Evolutionary conservation across 2,113 vertebrate species (phyloP).

Genomic region (Ginglymostoma cirratum): DNA sequence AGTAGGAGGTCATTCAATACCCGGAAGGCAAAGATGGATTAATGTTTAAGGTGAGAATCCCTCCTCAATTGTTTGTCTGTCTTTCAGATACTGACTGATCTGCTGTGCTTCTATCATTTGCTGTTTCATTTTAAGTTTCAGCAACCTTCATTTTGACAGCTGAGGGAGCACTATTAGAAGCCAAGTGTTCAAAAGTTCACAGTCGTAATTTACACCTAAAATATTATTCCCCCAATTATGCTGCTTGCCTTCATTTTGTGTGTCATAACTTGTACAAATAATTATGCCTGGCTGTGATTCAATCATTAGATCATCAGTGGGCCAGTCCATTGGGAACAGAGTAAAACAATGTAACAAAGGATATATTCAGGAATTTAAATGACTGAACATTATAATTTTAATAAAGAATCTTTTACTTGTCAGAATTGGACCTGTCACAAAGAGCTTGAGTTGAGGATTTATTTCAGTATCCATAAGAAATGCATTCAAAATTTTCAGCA

Average conservation of each 20-base stretch:
- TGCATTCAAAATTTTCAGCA: not conserved
- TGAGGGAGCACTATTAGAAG: slow-evolving; percentile 17
- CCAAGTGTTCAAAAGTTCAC: slow-evolving; percentile 33
- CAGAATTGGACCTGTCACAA: not conserved
- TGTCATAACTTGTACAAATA: slow-evolving; percentile 9
- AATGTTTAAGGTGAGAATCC: not conserved
- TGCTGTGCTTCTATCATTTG: not conserved
- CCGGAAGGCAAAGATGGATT: not conserved
- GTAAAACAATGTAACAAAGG: slow-evolving; percentile 28
- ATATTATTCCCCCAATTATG: slow-evolving; percentile 29
- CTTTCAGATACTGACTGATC: slow-evolving; percentile 13
- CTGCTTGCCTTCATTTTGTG: slow-evolving; percentile 13
- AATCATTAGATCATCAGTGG: slow-evolving; percentile 29
- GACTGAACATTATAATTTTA: not conserved
- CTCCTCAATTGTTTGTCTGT: not conserved
- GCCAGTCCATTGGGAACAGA: slow-evolving; percentile 17
- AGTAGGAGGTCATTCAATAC: not conserved
- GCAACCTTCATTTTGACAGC: slow-evolving; percentile 23
- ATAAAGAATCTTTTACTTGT: slow-evolving; percentile 3
- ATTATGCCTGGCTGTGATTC: slow-evolving; percentile 13
- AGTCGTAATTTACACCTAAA: slow-evolving; percentile 18
- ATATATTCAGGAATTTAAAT: slow-evolving; percentile 32
- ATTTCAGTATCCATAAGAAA: slow-evolving; percentile 3
- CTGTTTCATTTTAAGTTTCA: slow-evolving; percentile 26
- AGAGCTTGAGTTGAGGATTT: not conserved